These are phyloP conservation scores for Sphaerophoria rueppellii DNA, from an alignment of 2,888 invertebrate genomes.

Conservation along the genomic window DNA sequence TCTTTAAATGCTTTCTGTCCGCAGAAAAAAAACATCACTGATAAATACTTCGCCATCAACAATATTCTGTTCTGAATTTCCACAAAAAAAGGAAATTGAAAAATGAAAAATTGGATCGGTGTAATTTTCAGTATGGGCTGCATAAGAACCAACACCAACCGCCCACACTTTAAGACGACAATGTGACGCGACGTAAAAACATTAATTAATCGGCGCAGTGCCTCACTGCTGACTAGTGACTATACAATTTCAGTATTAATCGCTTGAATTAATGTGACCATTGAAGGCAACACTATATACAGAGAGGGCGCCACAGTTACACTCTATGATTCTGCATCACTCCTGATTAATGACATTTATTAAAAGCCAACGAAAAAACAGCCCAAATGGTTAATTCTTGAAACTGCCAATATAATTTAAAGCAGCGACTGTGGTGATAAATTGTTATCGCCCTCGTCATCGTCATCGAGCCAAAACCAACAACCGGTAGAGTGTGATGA, in stretches of 20 bases:
- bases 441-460: slow-evolving; percentile 21
- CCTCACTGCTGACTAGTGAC: slow-evolving; percentile 32
- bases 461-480: neutral
- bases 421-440: slow-evolving; percentile 50
- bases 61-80: slow-evolving; percentile 45
- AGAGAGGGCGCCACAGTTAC: slow-evolving; percentile 23
- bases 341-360: slow-evolving; percentile 56
- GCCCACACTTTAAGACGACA: slow-evolving; percentile 48
- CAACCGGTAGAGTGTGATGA: slow-evolving; percentile 1
- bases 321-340: slow-evolving; percentile 43
- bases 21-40: slow-evolving; percentile 13
- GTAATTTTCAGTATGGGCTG: slow-evolving; percentile 20
- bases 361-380: neutral
- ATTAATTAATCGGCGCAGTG: slow-evolving; percentile 63
- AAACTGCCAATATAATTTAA: slow-evolving; percentile 62
- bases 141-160: slow-evolving; percentile 41
- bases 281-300: slow-evolving; percentile 8
- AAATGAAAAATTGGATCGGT: slow-evolving; percentile 28
- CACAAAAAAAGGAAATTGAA: slow-evolving; percentile 30
- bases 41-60: slow-evolving; percentile 25
- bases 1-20: slow-evolving; percentile 36
- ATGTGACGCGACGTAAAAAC: slow-evolving; percentile 35
- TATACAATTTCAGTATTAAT: slow-evolving; percentile 49
- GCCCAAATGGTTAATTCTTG: slow-evolving; percentile 35
- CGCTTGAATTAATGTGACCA: slow-evolving; percentile 59